Evolutionary conservation across 2,113 vertebrate genomes (phyloP), one percentile per base, ranked within the genome.

Genomic region (Acanthochromis polyacanthus): DNA sequence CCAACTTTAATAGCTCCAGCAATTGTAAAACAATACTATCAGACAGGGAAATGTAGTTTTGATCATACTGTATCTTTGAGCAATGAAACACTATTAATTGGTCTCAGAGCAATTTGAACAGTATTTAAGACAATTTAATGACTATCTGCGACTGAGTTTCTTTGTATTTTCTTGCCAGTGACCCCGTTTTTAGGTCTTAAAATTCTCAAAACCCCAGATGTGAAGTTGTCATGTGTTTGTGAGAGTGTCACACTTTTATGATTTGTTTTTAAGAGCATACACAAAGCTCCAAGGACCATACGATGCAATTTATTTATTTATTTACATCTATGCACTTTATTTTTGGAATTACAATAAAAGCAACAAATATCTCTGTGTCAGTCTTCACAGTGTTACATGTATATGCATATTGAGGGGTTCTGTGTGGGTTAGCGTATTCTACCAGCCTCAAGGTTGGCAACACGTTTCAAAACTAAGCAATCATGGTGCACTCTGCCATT

Each of bases 21-120:
- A 75, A 78, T 87, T 84, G 77, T 79, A 67, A 68, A 78, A 87
- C 77, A 87, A 85, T 66, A 83, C 36, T 67, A 73, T 84, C 78
- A 77, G 60, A 82, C n/a, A 40, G 53, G 40, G 69, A 82, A 79
- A 79, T 60, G 58, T 63, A 67, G 61, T 71, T 83, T 70, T 69
- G 67, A 81, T 82, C 57, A 48, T 45, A 63, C 57, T 76, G 75
- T 73, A 77, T 83, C 40, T 83, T 77, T 48, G 74, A 71, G 58
- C 9, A 11, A 68, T 65, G 25, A 46, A 87, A 73, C 77, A 73
- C 48, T 43, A 48, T 59, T 83, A 78, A 88, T 82, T 80, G 53
- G 65, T 77, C 65, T 88, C 25, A 78, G 53, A 77, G 55, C 66
- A 67, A 60, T 76, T 84, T 63, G 28, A 77, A 51, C 52, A 30